Conservation (phyloP, 2,888 invertebrate genomes). For the Polylopha cassiicola region DNA sequence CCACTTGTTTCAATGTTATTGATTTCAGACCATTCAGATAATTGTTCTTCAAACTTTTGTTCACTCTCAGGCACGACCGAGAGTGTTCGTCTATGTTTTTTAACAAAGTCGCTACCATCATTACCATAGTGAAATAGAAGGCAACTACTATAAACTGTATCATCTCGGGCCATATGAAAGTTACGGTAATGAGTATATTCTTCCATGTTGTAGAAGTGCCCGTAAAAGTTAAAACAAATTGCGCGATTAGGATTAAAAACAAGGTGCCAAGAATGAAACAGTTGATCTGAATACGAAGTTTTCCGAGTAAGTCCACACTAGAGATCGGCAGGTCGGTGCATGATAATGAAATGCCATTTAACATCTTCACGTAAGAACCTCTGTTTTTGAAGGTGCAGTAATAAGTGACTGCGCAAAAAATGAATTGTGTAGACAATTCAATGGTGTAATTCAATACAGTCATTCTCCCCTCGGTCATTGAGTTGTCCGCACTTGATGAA, state of each 20-base stretch:
- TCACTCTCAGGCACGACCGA: conserved; percentile 1
- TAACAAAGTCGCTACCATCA: conserved; percentile 11
- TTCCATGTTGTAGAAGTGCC: not conserved
- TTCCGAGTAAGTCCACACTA: conserved; percentile 4
- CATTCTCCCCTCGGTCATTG: conserved; percentile 9
- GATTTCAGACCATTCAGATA: not conserved
- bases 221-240: not conserved
- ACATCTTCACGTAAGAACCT: conserved; percentile 9
- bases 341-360: conserved; percentile 6
- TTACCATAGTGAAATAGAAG: conserved; percentile 6
- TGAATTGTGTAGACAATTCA: conserved; percentile 3
- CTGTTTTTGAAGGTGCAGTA: conserved; percentile 4
- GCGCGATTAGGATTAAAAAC: not conserved
- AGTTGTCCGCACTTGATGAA: not conserved
- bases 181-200: conserved; percentile 2
- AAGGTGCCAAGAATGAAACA: conserved; percentile 8
- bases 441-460: conserved; percentile 18
- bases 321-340: conserved; percentile 6
- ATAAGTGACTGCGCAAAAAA: conserved; percentile 8
- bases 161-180: conserved; percentile 13
- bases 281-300: conserved; percentile 7
- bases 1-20: conserved; percentile 1
- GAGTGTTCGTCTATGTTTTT: conserved; percentile 6
- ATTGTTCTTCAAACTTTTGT: conserved; percentile 1
- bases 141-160: conserved; percentile 1